Evolutionary conservation across 2,113 vertebrate genomes (phyloP), one percentile per base, ranked within the genome.

Genomic region (Esox niger): DNA sequence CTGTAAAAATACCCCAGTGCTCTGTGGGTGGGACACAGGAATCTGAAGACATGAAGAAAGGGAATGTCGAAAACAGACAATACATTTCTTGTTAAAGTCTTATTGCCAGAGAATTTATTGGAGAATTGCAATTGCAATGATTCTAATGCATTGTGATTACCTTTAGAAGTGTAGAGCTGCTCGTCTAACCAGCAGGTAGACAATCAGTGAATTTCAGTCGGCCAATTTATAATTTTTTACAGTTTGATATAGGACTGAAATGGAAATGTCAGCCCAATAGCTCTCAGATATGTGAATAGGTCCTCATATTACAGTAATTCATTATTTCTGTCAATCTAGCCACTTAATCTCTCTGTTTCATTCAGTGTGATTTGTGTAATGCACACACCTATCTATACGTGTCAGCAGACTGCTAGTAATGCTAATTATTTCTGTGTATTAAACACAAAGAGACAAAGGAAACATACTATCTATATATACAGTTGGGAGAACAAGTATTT

Each of bases 1-100:
- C 9, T 74, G 72, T 72, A 72, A 70, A 70, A 74, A 82, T 81
- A 78, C 26, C 27, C 26, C 21, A 0, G 0, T 33, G 49, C 31
- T 54, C 23, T 0, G 23, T 57, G 75, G 65, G 58, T 35, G 66
- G 56, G 38, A 62, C n/a, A 62, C n/a, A 69, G 56, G 0, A 2
- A 8, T 75, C 55, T 56, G 62, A 30, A 13, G 29, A 15, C 15
- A 65, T 67, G 49, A 66, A 6, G 35, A 13, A n/a, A n/a, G 17
- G 30, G 33, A 47, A 17, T 26, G 30, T 6, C 29, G 4, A 64
- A 47, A 3, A 15, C 10, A 46, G 13, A 63, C 9, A 8, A 21
- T 62, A 30, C 20, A 30, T 31, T n/a, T 20, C 20, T 20, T 60
- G 29, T 31, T 60, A 32, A 49, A 20, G 2, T 49, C 1, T 49